Percentiles rank a stretch among this genome's conserved stretches.
These are phyloP conservation scores for Platypus cylindrus DNA, from an alignment of 2,888 invertebrate species.

Conservation along the genomic window DNA sequence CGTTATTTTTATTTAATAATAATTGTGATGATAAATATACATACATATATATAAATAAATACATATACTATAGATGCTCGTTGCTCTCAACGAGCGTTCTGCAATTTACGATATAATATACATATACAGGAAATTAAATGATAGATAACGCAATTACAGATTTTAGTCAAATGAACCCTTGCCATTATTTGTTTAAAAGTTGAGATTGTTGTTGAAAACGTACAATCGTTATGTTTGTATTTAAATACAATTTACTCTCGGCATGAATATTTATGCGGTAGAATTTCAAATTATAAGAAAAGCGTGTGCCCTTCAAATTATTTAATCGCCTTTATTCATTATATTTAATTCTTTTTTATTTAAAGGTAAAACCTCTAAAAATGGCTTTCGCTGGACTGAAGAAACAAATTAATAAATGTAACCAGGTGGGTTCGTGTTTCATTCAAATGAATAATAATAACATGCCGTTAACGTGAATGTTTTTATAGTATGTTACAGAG, in stretches of 20 bases:
- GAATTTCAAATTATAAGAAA: too few relatives aligned
- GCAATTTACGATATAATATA: neutral
- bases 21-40: too few relatives aligned
- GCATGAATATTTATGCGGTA: too few relatives aligned
- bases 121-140: conserved; percentile 10
- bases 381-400: conserved; percentile 99
- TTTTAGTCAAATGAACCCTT: conserved; percentile 7
- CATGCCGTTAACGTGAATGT: too few relatives aligned
- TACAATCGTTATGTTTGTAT: neutral
- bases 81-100: neutral
- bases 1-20: neutral
- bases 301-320: neutral
- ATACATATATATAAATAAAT: conserved; percentile 2
- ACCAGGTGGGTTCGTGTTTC: conserved; percentile 61
- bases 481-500: conserved; percentile 95
- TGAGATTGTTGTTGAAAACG: neutral
- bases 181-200: neutral
- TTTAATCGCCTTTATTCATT: neutral
- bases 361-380: conserved; percentile 23
- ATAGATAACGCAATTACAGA: conserved; percentile 8
- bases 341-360: conserved; percentile 7
- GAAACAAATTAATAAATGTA: conserved; percentile 99
- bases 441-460: neutral
- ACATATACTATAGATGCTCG: too few relatives aligned
- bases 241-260: too few relatives aligned